Percentiles rank a stretch among this genome's conserved stretches.
phyloP scores from a whole-genome alignment of 2,797 vertebrate species.

The Lepus oiostolus region DNA sequence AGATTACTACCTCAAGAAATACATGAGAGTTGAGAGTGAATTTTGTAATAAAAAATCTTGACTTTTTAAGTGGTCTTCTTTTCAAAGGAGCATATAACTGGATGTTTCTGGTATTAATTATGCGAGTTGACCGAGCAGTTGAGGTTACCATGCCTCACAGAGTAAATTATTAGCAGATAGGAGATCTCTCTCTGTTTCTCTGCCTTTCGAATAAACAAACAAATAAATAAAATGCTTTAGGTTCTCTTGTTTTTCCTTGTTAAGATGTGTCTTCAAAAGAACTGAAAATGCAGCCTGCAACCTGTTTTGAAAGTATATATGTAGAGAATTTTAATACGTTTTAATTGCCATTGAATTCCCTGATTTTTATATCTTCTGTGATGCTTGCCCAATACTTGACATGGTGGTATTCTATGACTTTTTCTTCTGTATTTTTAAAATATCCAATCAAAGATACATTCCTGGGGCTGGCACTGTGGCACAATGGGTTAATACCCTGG shows the following conservation, averaged over 20 bases:
- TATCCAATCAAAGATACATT: not conserved
- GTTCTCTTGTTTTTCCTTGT: not conserved
- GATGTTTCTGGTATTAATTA: not conserved
- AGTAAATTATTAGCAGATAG: not conserved
- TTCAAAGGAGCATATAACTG: not conserved
- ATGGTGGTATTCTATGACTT: not conserved
- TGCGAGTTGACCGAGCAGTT: not conserved
- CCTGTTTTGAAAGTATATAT: not conserved
- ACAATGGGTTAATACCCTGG: too few species aligned
- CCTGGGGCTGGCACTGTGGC: too few species aligned
- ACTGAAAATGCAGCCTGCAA: not conserved
- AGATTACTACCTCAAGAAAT: not conserved
- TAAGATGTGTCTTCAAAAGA: constrained; percentile 37
- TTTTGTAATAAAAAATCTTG: constrained; percentile 22
- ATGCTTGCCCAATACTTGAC: not conserved
- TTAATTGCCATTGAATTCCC: not conserved
- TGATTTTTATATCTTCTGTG: not conserved
- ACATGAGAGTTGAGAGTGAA: not conserved
- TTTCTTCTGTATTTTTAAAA: not conserved
- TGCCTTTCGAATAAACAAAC: too few species aligned
- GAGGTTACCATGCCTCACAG: not conserved
- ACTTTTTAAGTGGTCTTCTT: not conserved
- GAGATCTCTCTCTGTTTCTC: too few species aligned
- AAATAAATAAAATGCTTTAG: not conserved
- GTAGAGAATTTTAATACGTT: constrained; percentile 3